Evolutionary conservation across 2,113 vertebrate genomes (phyloP).

Genomic region (Halcyon malimbica): DNA sequence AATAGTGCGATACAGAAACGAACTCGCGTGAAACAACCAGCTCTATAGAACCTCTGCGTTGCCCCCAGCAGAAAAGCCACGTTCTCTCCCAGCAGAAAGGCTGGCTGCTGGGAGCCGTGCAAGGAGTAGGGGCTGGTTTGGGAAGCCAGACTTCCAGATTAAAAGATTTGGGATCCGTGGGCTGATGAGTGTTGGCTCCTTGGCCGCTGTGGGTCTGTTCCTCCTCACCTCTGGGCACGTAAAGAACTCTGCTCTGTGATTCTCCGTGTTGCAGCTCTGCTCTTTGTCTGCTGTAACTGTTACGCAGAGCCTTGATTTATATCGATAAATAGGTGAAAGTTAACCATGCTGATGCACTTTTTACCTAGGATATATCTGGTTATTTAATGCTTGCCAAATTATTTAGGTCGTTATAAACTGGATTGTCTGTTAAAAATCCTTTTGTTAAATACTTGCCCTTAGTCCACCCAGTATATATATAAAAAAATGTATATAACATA

Average conservation of each 20-base stretch:
- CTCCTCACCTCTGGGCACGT: background rate
- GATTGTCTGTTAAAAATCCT: constrained; percentile 10
- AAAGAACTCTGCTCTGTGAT: background rate
- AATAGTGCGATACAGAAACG: background rate
- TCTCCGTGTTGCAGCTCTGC: background rate
- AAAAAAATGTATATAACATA: constrained; percentile 60
- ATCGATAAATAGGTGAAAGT: constrained; percentile 1
- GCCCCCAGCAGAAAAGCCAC: background rate
- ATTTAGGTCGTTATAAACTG: constrained; percentile 27
- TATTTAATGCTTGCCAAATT: constrained; percentile 72
- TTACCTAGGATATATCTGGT: constrained; percentile 20
- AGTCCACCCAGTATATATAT: background rate
- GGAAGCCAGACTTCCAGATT: background rate
- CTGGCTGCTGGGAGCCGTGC: background rate
- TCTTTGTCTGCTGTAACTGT: background rate
- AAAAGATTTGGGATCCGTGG: background rate
- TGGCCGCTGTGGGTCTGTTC: background rate
- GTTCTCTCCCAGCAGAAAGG: background rate
- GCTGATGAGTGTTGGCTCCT: background rate
- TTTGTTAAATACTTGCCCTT: constrained; percentile 34
- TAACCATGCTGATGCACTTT: constrained; percentile 36
- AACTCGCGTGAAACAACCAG: background rate
- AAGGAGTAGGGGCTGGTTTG: background rate
- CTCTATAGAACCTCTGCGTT: background rate
- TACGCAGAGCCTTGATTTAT: background rate